A percentile compares a stretch with the other conserved stretches of the same genome.
These are phyloP conservation scores for Drosophila infuscata DNA, from an alignment of 2,888 invertebrate species.

Conservation along the genomic window DNA sequence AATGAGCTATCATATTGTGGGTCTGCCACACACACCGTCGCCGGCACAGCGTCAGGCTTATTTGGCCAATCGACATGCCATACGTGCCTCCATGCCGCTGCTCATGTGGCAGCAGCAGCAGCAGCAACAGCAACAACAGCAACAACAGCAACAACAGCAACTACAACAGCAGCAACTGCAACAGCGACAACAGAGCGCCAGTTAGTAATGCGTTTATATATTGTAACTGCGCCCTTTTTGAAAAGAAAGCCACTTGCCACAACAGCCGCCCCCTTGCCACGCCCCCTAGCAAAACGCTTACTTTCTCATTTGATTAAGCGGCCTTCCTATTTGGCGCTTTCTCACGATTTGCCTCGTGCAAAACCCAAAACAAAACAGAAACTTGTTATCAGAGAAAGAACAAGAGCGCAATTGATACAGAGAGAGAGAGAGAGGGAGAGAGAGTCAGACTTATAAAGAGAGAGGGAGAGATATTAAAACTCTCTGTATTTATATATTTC, in stretches of 20 bases:
- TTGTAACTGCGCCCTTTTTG: not conserved
- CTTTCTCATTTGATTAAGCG: conserved; percentile 73
- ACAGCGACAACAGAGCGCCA: conserved; percentile 35
- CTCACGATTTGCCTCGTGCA: conserved; percentile 65
- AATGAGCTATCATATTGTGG: conserved; percentile 80
- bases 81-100: conserved; percentile 88
- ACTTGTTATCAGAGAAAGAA: conserved; percentile 62
- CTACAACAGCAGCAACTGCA: conserved; percentile 12
- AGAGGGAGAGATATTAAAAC: not conserved
- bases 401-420: conserved; percentile 1
- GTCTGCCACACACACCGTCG: conserved; percentile 83
- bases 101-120: conserved; percentile 86
- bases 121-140: conserved; percentile 83
- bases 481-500: not conserved
- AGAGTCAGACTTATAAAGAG: too few species aligned
- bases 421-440: not conserved
- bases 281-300: conserved; percentile 29
- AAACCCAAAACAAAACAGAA: conserved; percentile 31
- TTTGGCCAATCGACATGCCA: conserved; percentile 83
- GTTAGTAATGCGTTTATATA: conserved; percentile 57
- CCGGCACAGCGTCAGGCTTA: conserved; percentile 81
- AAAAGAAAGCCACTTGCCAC: conserved; percentile 26
- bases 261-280: conserved; percentile 19
- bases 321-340: conserved; percentile 70
- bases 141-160: conserved; percentile 24